Base-by-base conservation (phyloP, 2,888 invertebrate genomes). In the Diachrysia chrysitis region DNA sequence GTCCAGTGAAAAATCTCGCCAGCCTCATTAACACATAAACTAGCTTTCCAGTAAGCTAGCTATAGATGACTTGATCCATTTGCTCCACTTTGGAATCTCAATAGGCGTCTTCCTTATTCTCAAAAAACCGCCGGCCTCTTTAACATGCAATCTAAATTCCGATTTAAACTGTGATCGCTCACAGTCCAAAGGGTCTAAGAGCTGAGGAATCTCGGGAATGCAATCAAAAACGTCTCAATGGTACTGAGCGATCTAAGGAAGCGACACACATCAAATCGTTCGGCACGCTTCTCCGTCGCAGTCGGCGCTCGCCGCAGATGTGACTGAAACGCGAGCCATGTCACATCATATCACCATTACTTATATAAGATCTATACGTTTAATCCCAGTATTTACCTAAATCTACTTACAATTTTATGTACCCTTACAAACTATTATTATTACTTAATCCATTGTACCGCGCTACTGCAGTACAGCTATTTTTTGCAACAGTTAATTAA, bases 181-280 rank as follows among this genome's bases (percentile, higher is more conserved):
- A 73, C 72, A 76, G 77, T 79, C 76, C 64, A 82, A 78, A 75
- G 74, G 78, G 63, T 78, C 82, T 83, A 78, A 79, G 73, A 79
- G 70, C 78, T 66, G 78, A 74, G 77, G 78, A 77, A 83, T 84
- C 77, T 66, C 62, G 57, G 80, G 84, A 85, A 87, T 86, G 85
- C 82, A 84, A 87, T 86, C 85, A 87, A 87, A 85, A 87, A 83
- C 84, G 82, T 79, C 78, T 78, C 77, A 80, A 77, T 82, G 73
- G 75, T 78, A 63, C 63, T 75, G 62, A 76, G 78, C 77, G 71
- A 76, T 73, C 69, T 76, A 63, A 79, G 79, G 81, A 80, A 83
- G 74, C 78, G 83, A 79, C 83, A 80, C 83, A 79, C 77, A 72
- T 79, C 73, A 79, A 83, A 85, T 83, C 81, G 81, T 71, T 79